Conservation (phyloP, 2,888 invertebrate species). For the Deilephila elpenor region DNA sequence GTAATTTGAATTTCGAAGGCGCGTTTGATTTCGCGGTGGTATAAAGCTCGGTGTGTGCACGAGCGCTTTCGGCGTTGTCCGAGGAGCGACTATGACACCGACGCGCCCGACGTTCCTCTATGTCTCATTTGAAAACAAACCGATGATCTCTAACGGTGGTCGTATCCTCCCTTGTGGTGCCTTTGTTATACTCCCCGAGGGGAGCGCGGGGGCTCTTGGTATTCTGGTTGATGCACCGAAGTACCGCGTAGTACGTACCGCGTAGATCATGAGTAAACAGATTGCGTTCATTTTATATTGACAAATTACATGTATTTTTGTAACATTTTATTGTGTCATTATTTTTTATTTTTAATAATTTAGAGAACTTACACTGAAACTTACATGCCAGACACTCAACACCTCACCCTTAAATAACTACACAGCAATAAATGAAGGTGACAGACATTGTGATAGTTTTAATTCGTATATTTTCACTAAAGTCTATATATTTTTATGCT, state of each 20-base stretch:
- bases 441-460: no score
- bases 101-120: conserved; percentile 64
- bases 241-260: conserved; percentile 52
- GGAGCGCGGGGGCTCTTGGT: conserved; percentile 50
- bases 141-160: conserved; percentile 50
- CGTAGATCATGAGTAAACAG: conserved; percentile 60
- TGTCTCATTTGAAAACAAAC: conserved; percentile 65
- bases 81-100: conserved; percentile 66
- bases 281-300: conserved; percentile 57
- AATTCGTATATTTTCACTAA: no score
- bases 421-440: no score
- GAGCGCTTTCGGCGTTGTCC: conserved; percentile 64
- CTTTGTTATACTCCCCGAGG: conserved; percentile 39
- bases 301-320: neutral
- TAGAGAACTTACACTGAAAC: no score
- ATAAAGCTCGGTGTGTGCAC: conserved; percentile 55
- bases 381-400: no score
- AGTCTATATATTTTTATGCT: no score
- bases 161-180: conserved; percentile 50
- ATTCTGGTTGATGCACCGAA: conserved; percentile 53
- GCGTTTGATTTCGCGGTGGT: conserved; percentile 49
- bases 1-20: conserved; percentile 33
- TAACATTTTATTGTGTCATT: neutral
- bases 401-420: no score
- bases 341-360: neutral